Conservation (phyloP, 2,797 vertebrate genomes). For the Spheniscus humboldti region DNA sequence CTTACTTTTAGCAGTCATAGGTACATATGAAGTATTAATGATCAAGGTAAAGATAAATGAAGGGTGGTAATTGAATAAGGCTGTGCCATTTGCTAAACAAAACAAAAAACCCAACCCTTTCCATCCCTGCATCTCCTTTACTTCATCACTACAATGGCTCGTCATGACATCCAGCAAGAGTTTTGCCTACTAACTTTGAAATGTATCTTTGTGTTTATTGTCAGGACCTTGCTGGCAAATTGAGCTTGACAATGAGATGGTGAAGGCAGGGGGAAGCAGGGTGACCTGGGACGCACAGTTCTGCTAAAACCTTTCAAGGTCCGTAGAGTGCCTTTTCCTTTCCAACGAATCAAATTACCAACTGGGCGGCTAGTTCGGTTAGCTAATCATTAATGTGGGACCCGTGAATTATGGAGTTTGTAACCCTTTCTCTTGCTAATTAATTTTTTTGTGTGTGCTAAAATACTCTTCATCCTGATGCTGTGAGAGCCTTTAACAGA, state of each 20-base stretch:
- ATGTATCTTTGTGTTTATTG: conserved; percentile 60
- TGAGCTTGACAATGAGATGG: conserved; percentile 56
- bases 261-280: conserved; percentile 49
- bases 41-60: not conserved
- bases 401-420: not conserved
- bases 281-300: conserved; percentile 64
- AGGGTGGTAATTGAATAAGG: not conserved
- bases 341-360: conserved; percentile 61
- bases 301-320: conserved; percentile 57
- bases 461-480: not conserved
- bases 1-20: not conserved
- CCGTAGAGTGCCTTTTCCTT: conserved; percentile 55
- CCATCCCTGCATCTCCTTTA: not conserved
- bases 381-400: conserved; percentile 63
- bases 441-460: not conserved
- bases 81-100: not conserved
- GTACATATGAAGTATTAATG: not conserved
- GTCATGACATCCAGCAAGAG: conserved; percentile 23
- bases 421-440: conserved; percentile 32
- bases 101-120: not conserved
- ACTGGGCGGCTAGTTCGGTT: not conserved
- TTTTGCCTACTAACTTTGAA: conserved; percentile 62
- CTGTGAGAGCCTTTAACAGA: not conserved
- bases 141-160: conserved; percentile 1
- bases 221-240: conserved; percentile 60